Evolutionary conservation across 2,797 vertebrate species (phyloP).

Genomic region (Darevskia nairensis): DNA sequence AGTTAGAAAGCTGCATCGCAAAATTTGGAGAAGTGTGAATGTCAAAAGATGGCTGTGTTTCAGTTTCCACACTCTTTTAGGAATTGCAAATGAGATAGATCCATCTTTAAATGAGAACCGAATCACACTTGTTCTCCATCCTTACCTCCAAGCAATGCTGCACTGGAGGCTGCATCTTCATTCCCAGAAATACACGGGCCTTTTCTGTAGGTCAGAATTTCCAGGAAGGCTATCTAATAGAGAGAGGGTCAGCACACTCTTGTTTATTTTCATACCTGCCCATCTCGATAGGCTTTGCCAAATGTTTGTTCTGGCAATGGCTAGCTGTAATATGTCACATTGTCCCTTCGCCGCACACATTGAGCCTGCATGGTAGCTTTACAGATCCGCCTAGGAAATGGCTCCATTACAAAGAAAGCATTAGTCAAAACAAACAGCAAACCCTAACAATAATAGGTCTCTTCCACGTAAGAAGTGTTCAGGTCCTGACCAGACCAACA

Average conservation of each 20-base stretch:
- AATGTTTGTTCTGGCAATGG: slow-evolving; percentile 53
- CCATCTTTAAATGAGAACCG: no score
- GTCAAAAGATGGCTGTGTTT: no score
- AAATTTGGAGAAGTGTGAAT: no score
- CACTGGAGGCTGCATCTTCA: neutral
- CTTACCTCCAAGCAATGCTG: neutral
- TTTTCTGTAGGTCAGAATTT: slow-evolving; percentile 61
- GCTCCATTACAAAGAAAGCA: neutral
- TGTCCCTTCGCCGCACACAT: slow-evolving; percentile 31
- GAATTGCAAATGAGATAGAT: no score
- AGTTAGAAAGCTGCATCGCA: no score
- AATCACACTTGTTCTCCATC: no score
- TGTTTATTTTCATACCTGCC: slow-evolving; percentile 73
- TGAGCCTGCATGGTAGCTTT: slow-evolving; percentile 19
- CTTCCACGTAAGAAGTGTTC: neutral
- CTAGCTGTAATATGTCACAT: slow-evolving; percentile 41
- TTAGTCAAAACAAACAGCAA: neutral
- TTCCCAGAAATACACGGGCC: neutral
- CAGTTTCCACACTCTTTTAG: no score
- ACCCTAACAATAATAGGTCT: no score
- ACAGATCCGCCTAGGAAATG: neutral
- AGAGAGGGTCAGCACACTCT: slow-evolving; percentile 65
- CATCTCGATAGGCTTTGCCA: slow-evolving; percentile 60
- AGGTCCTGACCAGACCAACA: neutral
- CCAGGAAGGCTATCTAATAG: slow-evolving; percentile 58